Evolutionary conservation across 2,113 vertebrate species (phyloP), one percentile per base, ranked within the genome.

Genomic region (Polypterus bichir): DNA sequence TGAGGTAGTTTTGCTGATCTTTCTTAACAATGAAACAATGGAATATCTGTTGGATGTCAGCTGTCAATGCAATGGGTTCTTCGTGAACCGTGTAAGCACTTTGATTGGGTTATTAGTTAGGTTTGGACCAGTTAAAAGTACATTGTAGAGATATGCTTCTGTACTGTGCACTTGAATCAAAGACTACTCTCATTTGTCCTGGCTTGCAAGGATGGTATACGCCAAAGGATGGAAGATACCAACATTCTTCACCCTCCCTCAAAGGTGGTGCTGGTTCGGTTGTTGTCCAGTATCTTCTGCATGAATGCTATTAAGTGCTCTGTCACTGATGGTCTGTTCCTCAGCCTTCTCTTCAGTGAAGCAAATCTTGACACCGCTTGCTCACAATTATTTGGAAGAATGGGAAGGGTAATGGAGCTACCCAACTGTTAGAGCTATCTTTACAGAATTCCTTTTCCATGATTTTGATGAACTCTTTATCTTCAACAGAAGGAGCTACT

Each of bases 91-190:
- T 3, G 54, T 55, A 6, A 62, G 9, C 4, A 66, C 64, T 11
- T 60, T 9, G 9, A 66, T 7, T 7, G 57, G 53, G 9, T 11
- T 49, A 9, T 57, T 66, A 11, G 47, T 49, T 27, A 65, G 51
- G 49, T 65, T 56, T n/a, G 64, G 59, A 5, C 64, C 51, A 45
- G 59, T 65, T 47, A 65, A 59, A 9, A 65, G 64, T 47, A 62
- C 48, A 27, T 65, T 56, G 47, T 61, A 61, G 57, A n/a, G 59
- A 65, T 9, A 62, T 48, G 11, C 64, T 45, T 11, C 61, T 7
- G 54, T 47, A 55, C 46, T 60, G 59, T 49, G 64, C 59, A 61
- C 59, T 65, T n/a, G 64, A 65, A 57, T 65, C 49, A 53, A 62
- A 61, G 7, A 65, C 49, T 8, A 65, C 59, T 60, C 54, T 56